Conservation (phyloP, 2,888 invertebrate species). For the Latrodectus hesperus region DNA sequence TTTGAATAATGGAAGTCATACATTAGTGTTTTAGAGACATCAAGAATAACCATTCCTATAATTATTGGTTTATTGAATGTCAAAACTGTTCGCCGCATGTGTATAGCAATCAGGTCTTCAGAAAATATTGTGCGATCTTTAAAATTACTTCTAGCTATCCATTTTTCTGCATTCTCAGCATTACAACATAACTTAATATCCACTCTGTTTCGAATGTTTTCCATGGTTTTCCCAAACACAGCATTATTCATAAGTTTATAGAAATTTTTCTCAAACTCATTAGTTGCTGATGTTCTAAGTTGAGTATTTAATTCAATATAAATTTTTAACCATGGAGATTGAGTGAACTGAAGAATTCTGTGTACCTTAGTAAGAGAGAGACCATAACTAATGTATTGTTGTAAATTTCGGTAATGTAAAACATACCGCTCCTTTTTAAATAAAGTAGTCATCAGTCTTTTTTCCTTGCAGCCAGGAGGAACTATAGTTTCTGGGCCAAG, state of each 20-base stretch:
- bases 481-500: neutral
- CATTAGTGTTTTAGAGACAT: neutral
- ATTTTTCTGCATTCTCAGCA: constrained; percentile 11
- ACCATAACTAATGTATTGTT: neutral
- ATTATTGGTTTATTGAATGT: neutral
- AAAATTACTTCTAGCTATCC: constrained; percentile 54
- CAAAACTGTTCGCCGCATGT: neutral
- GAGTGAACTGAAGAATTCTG: constrained; percentile 4
- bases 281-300: constrained; percentile 70
- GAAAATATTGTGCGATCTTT: neutral
- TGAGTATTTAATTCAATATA: constrained; percentile 16
- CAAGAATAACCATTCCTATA: neutral
- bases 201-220: constrained; percentile 72
- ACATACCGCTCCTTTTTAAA: neutral
- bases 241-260: constrained; percentile 74
- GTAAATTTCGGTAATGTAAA: constrained; percentile 3
- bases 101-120: neutral
- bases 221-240: constrained; percentile 74
- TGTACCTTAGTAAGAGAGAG: constrained; percentile 6
- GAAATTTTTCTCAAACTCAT: constrained; percentile 74
- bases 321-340: neutral
- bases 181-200: constrained; percentile 71
- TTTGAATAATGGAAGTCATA: neutral
- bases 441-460: neutral
- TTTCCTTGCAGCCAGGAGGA: constrained; percentile 25